Conservation (phyloP, 2,888 invertebrate genomes). For the Falcaria lacertinaria region DNA sequence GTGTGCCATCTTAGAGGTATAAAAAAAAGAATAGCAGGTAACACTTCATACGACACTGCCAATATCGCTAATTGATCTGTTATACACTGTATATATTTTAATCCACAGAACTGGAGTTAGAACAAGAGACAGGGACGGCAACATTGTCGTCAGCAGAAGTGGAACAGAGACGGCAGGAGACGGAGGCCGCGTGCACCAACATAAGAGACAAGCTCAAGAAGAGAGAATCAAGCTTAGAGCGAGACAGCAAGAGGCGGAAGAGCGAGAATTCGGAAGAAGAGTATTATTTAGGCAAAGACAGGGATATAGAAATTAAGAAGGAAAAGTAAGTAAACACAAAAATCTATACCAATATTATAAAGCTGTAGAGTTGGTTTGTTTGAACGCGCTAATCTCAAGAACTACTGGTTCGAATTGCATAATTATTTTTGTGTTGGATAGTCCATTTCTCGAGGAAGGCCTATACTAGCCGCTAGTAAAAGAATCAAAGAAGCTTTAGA, state of each 20-base stretch:
- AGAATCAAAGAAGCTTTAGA: no score
- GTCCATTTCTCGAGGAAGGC: no score
- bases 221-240: constrained; percentile 36
- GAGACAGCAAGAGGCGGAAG: constrained; percentile 42
- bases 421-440: no score
- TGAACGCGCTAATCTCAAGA: no score
- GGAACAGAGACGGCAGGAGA: constrained; percentile 45
- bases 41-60: no score
- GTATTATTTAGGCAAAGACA: constrained; percentile 83
- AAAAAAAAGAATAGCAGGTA: no score
- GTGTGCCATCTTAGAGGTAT: no score
- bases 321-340: constrained; percentile 80
- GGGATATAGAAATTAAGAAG: constrained; percentile 77
- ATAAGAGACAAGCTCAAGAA: constrained; percentile 66
- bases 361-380: no score
- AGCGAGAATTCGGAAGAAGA: constrained; percentile 64
- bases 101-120: constrained; percentile 57
- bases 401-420: no score
- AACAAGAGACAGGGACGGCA: constrained; percentile 41
- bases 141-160: constrained; percentile 33
- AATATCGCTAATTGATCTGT: no score
- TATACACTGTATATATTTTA: background rate
- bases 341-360: no score
- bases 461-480: no score
- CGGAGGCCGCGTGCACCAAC: constrained; percentile 49